Conservation (phyloP, 2,888 invertebrate species). For the Protonemura montana region DNA sequence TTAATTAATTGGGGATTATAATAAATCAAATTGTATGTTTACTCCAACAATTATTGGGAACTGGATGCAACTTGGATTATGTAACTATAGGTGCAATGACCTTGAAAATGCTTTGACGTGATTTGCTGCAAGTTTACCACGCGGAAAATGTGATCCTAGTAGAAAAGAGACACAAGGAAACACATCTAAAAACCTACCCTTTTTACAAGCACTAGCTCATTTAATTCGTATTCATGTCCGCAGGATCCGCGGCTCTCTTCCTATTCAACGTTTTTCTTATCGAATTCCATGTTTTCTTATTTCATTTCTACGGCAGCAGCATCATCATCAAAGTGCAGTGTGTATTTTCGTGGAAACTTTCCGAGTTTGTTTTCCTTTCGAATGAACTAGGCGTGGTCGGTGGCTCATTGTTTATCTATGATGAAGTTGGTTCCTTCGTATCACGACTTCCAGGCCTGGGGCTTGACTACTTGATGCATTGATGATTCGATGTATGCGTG, state of each 20-base stretch:
- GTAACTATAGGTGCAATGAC: not conserved
- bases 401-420: constrained; percentile 31
- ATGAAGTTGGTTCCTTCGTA: not conserved
- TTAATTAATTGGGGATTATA: not conserved
- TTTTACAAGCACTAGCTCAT: not conserved
- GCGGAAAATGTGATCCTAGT: not conserved
- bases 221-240: not conserved
- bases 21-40: not conserved
- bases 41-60: not conserved
- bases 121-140: not conserved
- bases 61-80: not conserved
- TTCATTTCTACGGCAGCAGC: not conserved
- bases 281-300: not conserved
- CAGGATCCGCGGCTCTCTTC: not conserved
- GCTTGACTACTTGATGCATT: not conserved
- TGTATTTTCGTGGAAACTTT: not conserved
- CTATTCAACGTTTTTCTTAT: not conserved
- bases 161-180: too few relatives aligned
- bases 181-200: too few relatives aligned
- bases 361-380: constrained; percentile 25
- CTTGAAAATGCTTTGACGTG: not conserved
- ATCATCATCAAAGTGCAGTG: not conserved
- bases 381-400: constrained; percentile 17
- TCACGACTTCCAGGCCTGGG: not conserved
- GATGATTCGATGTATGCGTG: not conserved